These are phyloP conservation scores for Cheilosia impressa DNA, from an alignment of 2,888 invertebrate genomes.

Conservation along the genomic window DNA sequence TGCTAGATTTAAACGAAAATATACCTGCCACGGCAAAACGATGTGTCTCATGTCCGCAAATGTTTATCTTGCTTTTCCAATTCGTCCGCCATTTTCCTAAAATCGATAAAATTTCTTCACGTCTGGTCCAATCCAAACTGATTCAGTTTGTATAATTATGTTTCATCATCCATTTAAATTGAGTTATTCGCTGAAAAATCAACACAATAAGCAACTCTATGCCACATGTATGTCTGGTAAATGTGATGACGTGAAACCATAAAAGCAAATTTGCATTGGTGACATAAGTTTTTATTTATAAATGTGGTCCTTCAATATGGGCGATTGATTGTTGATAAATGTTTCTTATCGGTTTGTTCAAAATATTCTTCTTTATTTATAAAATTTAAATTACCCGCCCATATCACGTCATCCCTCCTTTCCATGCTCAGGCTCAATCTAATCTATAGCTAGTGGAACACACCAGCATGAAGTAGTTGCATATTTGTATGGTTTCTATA, in stretches of 20 bases:
- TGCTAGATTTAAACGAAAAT: no score
- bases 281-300: not conserved
- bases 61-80: no score
- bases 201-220: not conserved
- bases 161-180: not conserved
- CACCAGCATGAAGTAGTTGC: no score
- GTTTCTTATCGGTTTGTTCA: not conserved
- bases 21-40: no score
- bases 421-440: no score
- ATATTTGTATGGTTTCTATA: no score
- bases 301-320: not conserved
- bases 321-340: not conserved
- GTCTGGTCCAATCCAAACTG: not conserved
- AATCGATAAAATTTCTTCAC: not conserved
- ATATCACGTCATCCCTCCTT: no score
- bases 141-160: not conserved
- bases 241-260: not conserved
- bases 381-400: no score
- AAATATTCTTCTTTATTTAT: no score
- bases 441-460: no score
- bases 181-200: not conserved
- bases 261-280: not conserved
- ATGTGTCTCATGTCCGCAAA: no score
- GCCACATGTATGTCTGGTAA: not conserved
- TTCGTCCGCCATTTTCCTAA: no score